Conservation (phyloP, 2,113 vertebrate genomes). For the Amblyopsis rosae region DNA sequence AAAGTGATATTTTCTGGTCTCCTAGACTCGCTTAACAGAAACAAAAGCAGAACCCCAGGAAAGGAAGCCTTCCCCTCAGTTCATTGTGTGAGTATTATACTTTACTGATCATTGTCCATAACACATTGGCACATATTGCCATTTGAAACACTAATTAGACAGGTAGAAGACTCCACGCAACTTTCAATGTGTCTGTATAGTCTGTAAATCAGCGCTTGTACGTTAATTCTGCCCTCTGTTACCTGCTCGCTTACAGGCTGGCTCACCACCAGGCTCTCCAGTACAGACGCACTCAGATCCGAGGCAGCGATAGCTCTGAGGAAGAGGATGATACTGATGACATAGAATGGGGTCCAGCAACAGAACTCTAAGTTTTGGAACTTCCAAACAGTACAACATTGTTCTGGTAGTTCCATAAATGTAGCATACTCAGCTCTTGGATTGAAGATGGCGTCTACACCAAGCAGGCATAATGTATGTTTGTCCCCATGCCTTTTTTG, state of each 20-base stretch:
- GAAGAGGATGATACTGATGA: slow-evolving; percentile 67
- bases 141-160: no score
- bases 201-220: no score
- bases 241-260: slow-evolving; percentile 63
- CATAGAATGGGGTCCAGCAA: slow-evolving; percentile 91
- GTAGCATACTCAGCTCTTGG: not conserved
- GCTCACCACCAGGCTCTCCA: slow-evolving; percentile 83
- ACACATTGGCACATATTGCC: not conserved
- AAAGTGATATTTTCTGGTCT: slow-evolving; percentile 2
- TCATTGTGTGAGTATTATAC: slow-evolving; percentile 72
- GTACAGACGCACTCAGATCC: slow-evolving; percentile 84
- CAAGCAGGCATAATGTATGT: not conserved
- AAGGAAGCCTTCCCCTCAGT: slow-evolving; percentile 59
- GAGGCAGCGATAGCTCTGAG: slow-evolving; percentile 82
- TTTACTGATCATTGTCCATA: not conserved
- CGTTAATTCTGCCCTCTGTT: not conserved
- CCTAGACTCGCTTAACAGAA: slow-evolving; percentile 65
- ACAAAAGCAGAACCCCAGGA: slow-evolving; percentile 45
- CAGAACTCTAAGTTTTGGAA: slow-evolving; percentile 83
- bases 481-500: not conserved
- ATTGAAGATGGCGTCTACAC: not conserved
- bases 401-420: not conserved
- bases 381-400: slow-evolving; percentile 58
- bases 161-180: no score
- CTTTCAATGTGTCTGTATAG: no score